Conservation (phyloP, 2,113 vertebrate genomes). For the Mustela nigripes region DNA sequence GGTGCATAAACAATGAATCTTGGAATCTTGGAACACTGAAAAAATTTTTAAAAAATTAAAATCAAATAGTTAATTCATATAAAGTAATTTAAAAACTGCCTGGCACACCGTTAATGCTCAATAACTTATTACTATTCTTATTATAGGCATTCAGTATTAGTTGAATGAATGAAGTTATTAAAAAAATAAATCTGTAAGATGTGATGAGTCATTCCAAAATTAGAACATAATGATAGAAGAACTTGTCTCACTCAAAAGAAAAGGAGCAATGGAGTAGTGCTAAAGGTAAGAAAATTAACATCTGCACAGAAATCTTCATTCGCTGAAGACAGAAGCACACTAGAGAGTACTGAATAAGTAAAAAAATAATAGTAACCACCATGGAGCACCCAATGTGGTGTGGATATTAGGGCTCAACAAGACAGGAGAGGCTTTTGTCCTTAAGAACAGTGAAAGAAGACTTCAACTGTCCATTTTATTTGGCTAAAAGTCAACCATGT, state of each 20-base stretch:
- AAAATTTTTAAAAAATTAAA: neutral
- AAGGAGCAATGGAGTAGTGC: neutral
- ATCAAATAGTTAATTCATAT: neutral
- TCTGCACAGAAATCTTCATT: slow-evolving; percentile 26
- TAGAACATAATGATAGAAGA: neutral
- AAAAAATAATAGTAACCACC: neutral
- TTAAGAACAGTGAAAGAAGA: neutral
- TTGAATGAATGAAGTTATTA: slow-evolving; percentile 18
- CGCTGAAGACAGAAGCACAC: neutral
- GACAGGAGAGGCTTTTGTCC: neutral
- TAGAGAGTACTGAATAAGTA: neutral
- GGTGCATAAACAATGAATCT: too few species aligned
- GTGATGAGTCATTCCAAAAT: neutral
- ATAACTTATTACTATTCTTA: neutral
- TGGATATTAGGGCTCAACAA: neutral
- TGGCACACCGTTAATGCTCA: neutral
- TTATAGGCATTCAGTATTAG: neutral
- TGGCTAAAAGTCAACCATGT: slow-evolving; percentile 1
- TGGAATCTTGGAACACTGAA: too few species aligned
- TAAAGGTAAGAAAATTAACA: neutral
- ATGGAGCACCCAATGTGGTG: neutral
- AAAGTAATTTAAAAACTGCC: neutral
- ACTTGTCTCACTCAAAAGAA: neutral
- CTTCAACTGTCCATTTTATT: neutral
- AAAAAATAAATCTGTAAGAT: neutral